A percentile compares a stretch with the other conserved stretches of the same genome.
These are phyloP conservation scores for Pomatorhinus ruficollis DNA, from an alignment of 2,113 vertebrate genomes.

Conservation along the genomic window DNA sequence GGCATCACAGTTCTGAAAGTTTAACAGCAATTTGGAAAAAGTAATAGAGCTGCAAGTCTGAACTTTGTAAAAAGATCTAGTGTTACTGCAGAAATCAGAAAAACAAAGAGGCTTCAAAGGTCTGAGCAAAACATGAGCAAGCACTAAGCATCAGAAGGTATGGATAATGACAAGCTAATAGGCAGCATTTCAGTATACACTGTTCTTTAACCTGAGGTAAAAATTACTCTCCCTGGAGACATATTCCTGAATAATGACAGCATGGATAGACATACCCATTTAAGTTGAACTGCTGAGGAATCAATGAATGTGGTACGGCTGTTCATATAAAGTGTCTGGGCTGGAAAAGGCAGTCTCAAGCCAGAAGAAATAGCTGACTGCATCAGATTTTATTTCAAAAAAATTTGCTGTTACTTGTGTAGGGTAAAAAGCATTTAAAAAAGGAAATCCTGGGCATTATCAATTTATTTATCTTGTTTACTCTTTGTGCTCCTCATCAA, in stretches of 20 bases:
- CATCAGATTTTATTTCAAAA: neutral
- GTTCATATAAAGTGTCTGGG: neutral
- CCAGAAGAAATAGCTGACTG: neutral
- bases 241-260: neutral
- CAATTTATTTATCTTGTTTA: neutral
- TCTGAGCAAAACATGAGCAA: constrained; percentile 38
- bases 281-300: neutral
- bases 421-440: neutral
- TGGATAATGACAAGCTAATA: constrained; percentile 16
- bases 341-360: neutral
- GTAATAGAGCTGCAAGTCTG: neutral
- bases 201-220: neutral
- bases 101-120: neutral
- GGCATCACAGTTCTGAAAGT: neutral
- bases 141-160: constrained; percentile 6
- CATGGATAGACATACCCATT: neutral
- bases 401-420: neutral
- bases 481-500: neutral
- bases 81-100: constrained; percentile 29
- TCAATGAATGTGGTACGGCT: neutral
- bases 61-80: constrained; percentile 20
- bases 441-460: neutral
- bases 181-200: neutral
- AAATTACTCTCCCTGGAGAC: constrained; percentile 7
- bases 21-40: neutral